Evolutionary conservation across 1,140 invertebrate genomes (phyloP).

Genomic region (Trypoxylus dichotomus): DNA sequence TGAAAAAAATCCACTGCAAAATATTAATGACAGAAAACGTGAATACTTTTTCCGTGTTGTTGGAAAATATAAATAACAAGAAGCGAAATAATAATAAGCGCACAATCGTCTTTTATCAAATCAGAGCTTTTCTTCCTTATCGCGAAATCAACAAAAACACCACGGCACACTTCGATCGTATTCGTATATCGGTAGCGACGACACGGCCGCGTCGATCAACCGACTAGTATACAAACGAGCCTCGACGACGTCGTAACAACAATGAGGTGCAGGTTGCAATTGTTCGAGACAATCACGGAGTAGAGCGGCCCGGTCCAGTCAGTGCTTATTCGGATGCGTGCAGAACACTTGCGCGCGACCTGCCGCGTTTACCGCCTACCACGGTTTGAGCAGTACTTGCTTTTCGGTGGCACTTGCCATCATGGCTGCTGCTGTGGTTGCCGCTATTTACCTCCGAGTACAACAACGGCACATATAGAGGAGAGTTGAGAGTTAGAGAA

Average conservation of each 20-base stretch:
- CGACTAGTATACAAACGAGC: constrained; percentile 11
- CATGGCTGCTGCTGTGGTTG: constrained; percentile 45
- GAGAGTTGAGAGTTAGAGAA: not conserved
- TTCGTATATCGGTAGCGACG: constrained; percentile 25
- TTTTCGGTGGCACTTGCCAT: constrained; percentile 47
- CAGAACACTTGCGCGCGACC: constrained; percentile 51
- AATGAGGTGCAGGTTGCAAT: constrained; percentile 43
- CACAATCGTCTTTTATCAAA: constrained; percentile 13
- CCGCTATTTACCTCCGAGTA: constrained; percentile 1
- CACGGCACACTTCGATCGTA: constrained; percentile 31
- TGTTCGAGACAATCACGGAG: constrained; percentile 47
- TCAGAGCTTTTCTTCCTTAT: constrained; percentile 6
- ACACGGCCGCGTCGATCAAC: constrained; percentile 36
- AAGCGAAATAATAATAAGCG: constrained; percentile 1
- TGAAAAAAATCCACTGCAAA: not conserved
- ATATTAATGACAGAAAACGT: not conserved
- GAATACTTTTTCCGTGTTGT: not conserved
- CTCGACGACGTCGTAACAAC: constrained; percentile 18
- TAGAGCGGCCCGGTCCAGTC: constrained; percentile 33
- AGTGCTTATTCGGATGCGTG: constrained; percentile 40
- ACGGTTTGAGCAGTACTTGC: constrained; percentile 49
- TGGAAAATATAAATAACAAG: not conserved
- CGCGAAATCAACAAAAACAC: constrained; percentile 26
- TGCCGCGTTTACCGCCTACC: constrained; percentile 50
- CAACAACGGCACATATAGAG: constrained; percentile 11